Evolutionary conservation across 2,888 invertebrate genomes (phyloP), one percentile per base, ranked within the genome.

Genomic region (Drosophila stalkeri): DNA sequence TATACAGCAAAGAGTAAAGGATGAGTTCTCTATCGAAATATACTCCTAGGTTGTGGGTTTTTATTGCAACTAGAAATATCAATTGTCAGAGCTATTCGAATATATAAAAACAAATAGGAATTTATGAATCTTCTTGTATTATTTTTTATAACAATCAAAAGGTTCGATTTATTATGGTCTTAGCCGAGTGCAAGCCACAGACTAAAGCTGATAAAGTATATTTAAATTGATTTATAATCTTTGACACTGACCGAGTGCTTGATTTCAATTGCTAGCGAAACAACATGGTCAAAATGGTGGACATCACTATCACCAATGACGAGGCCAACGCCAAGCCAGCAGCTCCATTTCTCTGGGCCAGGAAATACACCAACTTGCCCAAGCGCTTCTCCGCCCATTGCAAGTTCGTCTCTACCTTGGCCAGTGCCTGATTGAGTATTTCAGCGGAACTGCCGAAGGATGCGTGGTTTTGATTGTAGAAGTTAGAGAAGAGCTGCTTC

Each of bases 361-460:
- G 72, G 61, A 81, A 92, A 8, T 57, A n/a, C 2, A 78, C 70
- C 16, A 92, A 72, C 0, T 56, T 64, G 11, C 47, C 69, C 46
- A 92, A 68, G 56, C 86, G 75, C 3, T 64, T 67, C 11, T 82
- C 79, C 1, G 91, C 80, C 93, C 93, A 93, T 37, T 81, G 61
- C 1, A 92, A 47, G 70, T 93, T 93, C 2, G 55, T 51, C 6
- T 87, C 77, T 0, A 92, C 89, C 11, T 56, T 87, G 20, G 37
- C 52, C n/a, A 90, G 64, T 0, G 92, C 91, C 12, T 63, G 72
- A 1, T 71, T 64, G 1, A 92, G 79, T 12, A 65, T 81, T 0
- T 37, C 33, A 0, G 66, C 62, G 0, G 84, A 82, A 8, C 39
- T 37, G 6, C 91, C 92, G 23, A 92, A 91, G 2, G 68, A 49